phyloP scores from a whole-genome alignment of 2,113 vertebrate species.

The Acanthochromis polyacanthus region DNA sequence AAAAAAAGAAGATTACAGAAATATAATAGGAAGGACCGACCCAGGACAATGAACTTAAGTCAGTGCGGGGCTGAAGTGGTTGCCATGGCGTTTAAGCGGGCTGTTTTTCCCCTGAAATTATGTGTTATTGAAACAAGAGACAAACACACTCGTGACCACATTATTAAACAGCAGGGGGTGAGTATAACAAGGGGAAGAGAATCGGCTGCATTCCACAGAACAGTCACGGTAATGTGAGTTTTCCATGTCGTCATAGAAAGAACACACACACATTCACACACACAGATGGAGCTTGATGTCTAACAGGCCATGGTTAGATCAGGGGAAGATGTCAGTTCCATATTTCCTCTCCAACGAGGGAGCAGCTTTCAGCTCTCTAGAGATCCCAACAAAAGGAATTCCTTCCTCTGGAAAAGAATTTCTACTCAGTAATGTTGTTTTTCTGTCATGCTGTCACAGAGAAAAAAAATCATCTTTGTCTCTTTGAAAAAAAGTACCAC shows the following conservation, averaged over 20 bases:
- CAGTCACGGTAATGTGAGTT: constrained; percentile 52
- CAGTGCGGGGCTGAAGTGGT: constrained; percentile 9
- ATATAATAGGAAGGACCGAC: not conserved
- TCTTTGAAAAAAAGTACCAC: not conserved
- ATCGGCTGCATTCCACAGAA: constrained; percentile 71
- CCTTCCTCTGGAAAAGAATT: constrained; percentile 42
- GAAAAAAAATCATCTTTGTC: not conserved
- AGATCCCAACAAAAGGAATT: constrained; percentile 49
- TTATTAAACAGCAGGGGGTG: constrained; percentile 68
- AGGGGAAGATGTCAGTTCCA: constrained; percentile 51
- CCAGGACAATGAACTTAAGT: constrained; percentile 8
- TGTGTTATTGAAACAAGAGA: constrained; percentile 15
- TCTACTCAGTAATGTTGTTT: not conserved
- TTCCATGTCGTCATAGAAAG: constrained; percentile 70
- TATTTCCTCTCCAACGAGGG: constrained; percentile 49
- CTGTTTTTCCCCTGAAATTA: constrained; percentile 31
- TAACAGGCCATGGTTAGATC: constrained; percentile 39
- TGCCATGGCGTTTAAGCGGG: constrained; percentile 23
- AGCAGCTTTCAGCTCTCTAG: constrained; percentile 41
- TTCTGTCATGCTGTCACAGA: not conserved
- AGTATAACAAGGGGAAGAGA: constrained; percentile 60
- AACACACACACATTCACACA: constrained; percentile 13
- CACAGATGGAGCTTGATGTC: constrained; percentile 32
- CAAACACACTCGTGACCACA: constrained; percentile 40
- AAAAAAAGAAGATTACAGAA: constrained; percentile 8